phyloP scores from a whole-genome alignment of 2,113 vertebrate genomes.

The Zapus hudsonius region DNA sequence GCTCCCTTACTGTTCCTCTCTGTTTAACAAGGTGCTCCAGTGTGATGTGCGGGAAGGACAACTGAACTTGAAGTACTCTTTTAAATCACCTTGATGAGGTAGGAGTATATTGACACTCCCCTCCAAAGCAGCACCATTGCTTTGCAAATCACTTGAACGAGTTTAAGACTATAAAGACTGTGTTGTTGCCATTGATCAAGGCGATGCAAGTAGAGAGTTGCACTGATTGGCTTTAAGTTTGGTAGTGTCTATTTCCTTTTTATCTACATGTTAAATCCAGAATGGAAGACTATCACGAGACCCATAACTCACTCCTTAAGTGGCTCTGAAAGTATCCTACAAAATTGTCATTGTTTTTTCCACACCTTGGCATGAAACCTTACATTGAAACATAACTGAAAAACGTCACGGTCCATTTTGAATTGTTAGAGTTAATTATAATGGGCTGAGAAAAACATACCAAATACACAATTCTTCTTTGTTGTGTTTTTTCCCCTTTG shows the following conservation, averaged over 20 bases:
- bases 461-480: neutral
- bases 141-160: conserved; percentile 52
- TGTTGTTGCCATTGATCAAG: neutral
- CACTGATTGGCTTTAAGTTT: neutral
- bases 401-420: neutral
- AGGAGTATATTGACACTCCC: conserved; percentile 32
- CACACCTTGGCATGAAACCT: neutral
- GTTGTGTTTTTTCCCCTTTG: neutral
- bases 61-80: conserved; percentile 47
- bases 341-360: neutral
- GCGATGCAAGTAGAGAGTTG: neutral
- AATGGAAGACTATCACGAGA: neutral
- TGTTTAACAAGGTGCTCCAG: conserved; percentile 75
- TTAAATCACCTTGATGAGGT: conserved; percentile 68
- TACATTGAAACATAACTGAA: neutral
- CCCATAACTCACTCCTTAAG: neutral
- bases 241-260: neutral
- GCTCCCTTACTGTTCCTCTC: conserved; percentile 48
- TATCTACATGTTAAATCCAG: neutral
- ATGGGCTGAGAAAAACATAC: neutral
- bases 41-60: conserved; percentile 54
- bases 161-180: neutral
- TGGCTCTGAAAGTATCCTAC: neutral
- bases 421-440: neutral
- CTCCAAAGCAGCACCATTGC: neutral